These are phyloP conservation scores for Blastobasis lacticolella DNA, from an alignment of 2,888 invertebrate genomes.

Conservation along the genomic window DNA sequence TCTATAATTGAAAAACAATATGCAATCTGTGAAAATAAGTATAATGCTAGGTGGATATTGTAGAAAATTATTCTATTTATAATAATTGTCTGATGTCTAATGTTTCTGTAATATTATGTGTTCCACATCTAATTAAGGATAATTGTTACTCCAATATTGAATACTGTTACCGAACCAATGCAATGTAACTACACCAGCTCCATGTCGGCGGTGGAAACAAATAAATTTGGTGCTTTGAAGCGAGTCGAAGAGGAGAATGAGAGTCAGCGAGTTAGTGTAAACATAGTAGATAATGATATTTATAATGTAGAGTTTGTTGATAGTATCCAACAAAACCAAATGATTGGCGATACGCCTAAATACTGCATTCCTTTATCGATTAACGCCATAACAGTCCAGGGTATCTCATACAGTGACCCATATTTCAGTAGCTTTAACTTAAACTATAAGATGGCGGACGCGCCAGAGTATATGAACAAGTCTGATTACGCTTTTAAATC, in stretches of 20 bases:
- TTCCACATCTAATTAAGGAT: conserved; percentile 77
- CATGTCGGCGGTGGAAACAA: conserved; percentile 75
- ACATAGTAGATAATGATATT: conserved; percentile 74
- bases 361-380: conserved; percentile 75
- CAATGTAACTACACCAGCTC: conserved; percentile 76
- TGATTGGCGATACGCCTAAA: conserved; percentile 73
- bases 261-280: conserved; percentile 73
- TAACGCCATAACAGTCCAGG: conserved; percentile 77
- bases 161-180: conserved; percentile 76
- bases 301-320: conserved; percentile 74
- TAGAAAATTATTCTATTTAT: conserved; percentile 77
- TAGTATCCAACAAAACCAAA: conserved; percentile 76
- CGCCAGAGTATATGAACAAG: conserved; percentile 75
- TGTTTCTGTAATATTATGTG: conserved; percentile 78
- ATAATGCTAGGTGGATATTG: conserved; percentile 73
- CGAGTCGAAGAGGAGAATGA: conserved; percentile 70
- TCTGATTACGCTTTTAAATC: conserved; percentile 77
- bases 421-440: conserved; percentile 76
- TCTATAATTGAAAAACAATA: conserved; percentile 74
- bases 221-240: conserved; percentile 75
- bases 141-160: conserved; percentile 73
- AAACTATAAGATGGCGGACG: conserved; percentile 73
- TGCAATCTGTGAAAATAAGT: conserved; percentile 81
- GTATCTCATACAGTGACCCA: conserved; percentile 76
- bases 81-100: conserved; percentile 73